Percentiles rank a stretch among this genome's conserved stretches.
phyloP scores from a whole-genome alignment of 2,888 invertebrate species.

The Beris morrisii region DNA sequence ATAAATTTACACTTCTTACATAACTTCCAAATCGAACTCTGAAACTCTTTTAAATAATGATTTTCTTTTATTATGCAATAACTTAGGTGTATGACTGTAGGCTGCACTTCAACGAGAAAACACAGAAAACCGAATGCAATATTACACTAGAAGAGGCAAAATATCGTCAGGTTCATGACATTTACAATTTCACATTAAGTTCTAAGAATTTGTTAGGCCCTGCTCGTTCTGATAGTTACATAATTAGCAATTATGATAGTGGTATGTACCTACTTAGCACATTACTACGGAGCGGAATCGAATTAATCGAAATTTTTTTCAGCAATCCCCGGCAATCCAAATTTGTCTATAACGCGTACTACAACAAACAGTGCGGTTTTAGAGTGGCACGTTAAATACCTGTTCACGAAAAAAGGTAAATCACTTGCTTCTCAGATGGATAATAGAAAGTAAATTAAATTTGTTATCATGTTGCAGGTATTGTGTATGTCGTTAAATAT shows the following conservation, averaged over 20 bases:
- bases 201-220: slow-evolving; percentile 66
- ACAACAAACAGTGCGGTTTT: slow-evolving; percentile 47
- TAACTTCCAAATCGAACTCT: background rate
- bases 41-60: background rate
- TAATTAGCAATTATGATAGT: slow-evolving; percentile 60
- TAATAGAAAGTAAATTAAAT: no score
- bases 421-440: no score
- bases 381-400: slow-evolving; percentile 41
- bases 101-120: no score
- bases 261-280: slow-evolving; percentile 34
- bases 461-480: no score
- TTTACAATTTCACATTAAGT: slow-evolving; percentile 63
- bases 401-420: no score
- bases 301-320: no score
- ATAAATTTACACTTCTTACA: background rate
- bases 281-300: no score
- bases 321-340: slow-evolving; percentile 43
- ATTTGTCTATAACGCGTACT: slow-evolving; percentile 44
- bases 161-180: slow-evolving; percentile 58
- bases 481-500: no score
- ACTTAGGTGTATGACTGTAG: slow-evolving; percentile 53
- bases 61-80: slow-evolving; percentile 22
- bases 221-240: slow-evolving; percentile 54
- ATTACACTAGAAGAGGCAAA: slow-evolving; percentile 44
- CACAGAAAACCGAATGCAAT: slow-evolving; percentile 13